Evolutionary conservation across 2,113 vertebrate genomes (phyloP), one percentile per base, ranked within the genome.

Genomic region (Falcunculus frontatus): DNA sequence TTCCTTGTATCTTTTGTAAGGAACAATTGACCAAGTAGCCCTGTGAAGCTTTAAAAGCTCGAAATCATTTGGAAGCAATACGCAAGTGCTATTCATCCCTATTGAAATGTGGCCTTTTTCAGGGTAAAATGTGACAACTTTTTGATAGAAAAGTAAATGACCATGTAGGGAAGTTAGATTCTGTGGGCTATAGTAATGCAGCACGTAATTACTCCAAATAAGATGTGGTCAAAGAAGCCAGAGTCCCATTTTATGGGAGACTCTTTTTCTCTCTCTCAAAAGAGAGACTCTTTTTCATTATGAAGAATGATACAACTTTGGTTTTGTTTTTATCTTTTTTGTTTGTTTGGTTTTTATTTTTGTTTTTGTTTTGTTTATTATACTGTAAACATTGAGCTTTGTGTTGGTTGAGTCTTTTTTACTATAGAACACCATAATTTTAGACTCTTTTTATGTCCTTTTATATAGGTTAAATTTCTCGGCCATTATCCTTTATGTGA

Each of bases 281-380:
- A 46, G 6, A 70, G 26, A 70, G 53, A 52, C 10, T 25, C 4
- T 62, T 77, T 37, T 75, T 80, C 21, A 6, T 41, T 35, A 46
- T 44, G 32, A 73, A 33, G 21, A 57, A 39, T 15, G 5, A 42
- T 41, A 29, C 6, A 46, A 19, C 4, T 63, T 91, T 17, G 15
- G 1, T 19, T 74, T 22, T 44, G 7, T 5, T 55, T 64, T n/a
- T 63, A 14, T 10, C 6, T 55, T 46, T 37, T 63, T 37, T 39
- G 7, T 14, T 62, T 19, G 1, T 0, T 64, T 59, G 2, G 0
- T 9, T 35, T 62, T 50, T 35, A 5, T 15, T 59, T 42, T 62
- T 62, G 3, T n/a, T 87, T 72, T 47, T 7, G 27, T 70, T 53
- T 47, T 64, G 32, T 55, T 63, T 52, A 26, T 65, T n/a, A 7